Conservation (phyloP, 2,888 invertebrate species). For the Ferdinandea cuprea region DNA sequence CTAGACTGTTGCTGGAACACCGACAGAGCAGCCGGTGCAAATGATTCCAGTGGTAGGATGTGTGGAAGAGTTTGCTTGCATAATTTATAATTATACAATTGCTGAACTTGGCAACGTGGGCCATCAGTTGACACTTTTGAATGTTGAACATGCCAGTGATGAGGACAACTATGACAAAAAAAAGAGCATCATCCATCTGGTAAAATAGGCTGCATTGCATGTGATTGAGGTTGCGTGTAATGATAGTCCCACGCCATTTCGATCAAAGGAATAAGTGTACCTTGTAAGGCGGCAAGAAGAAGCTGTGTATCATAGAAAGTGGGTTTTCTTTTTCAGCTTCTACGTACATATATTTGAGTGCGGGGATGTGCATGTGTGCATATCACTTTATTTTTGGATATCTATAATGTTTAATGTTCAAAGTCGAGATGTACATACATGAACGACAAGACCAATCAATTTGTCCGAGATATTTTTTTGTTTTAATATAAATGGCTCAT, state of each 20-base stretch:
- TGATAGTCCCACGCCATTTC: constrained; percentile 28
- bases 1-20: constrained; percentile 26
- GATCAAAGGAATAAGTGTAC: neutral
- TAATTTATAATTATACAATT: constrained; percentile 54
- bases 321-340: neutral
- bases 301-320: neutral
- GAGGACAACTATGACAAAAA: constrained; percentile 24
- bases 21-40: constrained; percentile 12
- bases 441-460: too few relatives aligned
- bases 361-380: too few relatives aligned
- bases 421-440: too few relatives aligned
- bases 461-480: too few relatives aligned
- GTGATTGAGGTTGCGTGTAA: constrained; percentile 36
- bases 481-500: too few relatives aligned
- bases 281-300: neutral
- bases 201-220: neutral
- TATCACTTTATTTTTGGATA: too few relatives aligned
- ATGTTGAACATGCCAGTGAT: constrained; percentile 29
- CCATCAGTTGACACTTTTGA: constrained; percentile 24
- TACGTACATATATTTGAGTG: too few relatives aligned
- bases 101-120: constrained; percentile 46
- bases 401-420: too few relatives aligned
- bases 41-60: constrained; percentile 1
- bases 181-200: neutral
- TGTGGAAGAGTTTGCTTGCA: constrained; percentile 28